phyloP scores from a whole-genome alignment of 2,113 vertebrate species.

The Melanostigma gelatinosum region DNA sequence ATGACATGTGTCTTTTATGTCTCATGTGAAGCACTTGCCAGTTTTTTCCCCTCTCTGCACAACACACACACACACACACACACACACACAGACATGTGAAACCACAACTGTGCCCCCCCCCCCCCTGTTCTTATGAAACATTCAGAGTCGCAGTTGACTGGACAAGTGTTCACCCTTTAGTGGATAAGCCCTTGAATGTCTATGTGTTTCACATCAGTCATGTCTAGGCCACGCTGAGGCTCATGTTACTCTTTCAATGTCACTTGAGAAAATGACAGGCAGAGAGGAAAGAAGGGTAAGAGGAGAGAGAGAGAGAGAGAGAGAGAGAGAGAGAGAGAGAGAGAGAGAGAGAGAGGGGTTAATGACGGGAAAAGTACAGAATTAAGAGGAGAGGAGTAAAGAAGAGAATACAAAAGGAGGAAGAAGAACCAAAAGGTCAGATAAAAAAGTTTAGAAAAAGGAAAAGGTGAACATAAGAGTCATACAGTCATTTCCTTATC shows the following conservation, averaged over 20 bases:
- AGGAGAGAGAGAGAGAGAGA: not conserved
- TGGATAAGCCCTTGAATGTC: slow-evolving; percentile 3
- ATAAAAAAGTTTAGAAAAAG: not conserved
- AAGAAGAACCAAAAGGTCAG: not conserved
- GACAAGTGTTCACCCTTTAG: slow-evolving; percentile 58
- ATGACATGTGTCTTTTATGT: slow-evolving; percentile 9
- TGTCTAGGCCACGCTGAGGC: not conserved
- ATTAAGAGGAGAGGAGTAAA: not conserved
- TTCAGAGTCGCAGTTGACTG: slow-evolving; percentile 55
- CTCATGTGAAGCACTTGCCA: not conserved
- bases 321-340: not conserved
- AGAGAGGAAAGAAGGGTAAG: not conserved
- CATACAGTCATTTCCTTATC: slow-evolving; percentile 1
- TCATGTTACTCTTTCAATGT: slow-evolving; percentile 15
- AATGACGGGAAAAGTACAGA: slow-evolving; percentile 1
- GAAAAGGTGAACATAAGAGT: not conserved
- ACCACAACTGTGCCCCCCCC: slow-evolving; percentile 15
- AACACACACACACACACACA: not conserved
- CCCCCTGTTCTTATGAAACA: slow-evolving; percentile 62
- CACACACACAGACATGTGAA: slow-evolving; percentile 3
- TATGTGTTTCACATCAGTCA: slow-evolving; percentile 41
- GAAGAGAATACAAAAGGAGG: no score
- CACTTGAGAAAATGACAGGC: slow-evolving; percentile 1
- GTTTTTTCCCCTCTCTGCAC: not conserved
- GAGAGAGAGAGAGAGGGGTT: not conserved